Evolutionary conservation across 2,113 vertebrate species (phyloP), one percentile per base, ranked within the genome.

Genomic region (Daubentonia madagascariensis): DNA sequence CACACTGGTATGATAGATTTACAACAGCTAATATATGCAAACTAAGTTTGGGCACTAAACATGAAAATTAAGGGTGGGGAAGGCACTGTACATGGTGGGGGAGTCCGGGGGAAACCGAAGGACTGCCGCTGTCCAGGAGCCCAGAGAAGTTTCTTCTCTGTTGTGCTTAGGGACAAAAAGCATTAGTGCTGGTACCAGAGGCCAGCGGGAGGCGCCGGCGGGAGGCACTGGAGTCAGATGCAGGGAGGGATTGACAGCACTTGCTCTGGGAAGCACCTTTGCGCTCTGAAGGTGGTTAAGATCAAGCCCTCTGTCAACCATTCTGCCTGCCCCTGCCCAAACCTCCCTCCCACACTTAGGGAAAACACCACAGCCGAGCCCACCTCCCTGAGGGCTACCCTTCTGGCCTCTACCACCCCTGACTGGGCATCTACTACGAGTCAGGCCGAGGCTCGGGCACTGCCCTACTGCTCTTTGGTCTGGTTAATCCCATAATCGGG

Each of bases 1-100:
- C 84, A 12, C 25, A 40, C 79, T 25, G 92, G 92, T 63, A 45
- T 97, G 98, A 97, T 92, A 96, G 98, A 98, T 98, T 98, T 98
- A 98, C 68, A 94, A 95, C 97, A 30, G 91, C 96, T 98, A 98
- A 98, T 98, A 98, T 98, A 98, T 98, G 98, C 98, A 98, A 98
- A 98, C 98, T 89, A 96, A 97, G 97, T 98, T 97, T 97, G 95
- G 96, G 97, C 97, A 52, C 96, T 97, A 98, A 98, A 98, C 54
- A 81, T 83, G 94, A 73, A 98, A 98, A 98, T 97, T 97, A 97
- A 95, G 98, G 94, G 95, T 61, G 54, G 78, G 84, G 94, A 87
- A 79, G 92, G 86, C 0, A 6, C 52, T 17, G 45, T 2, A 3
- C 0, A 25, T 17, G 68, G 63, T 8, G 22, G 1, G 20, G 14